Evolutionary conservation across 1,140 invertebrate species (phyloP).

Genomic region (Hormaphis cornu): DNA sequence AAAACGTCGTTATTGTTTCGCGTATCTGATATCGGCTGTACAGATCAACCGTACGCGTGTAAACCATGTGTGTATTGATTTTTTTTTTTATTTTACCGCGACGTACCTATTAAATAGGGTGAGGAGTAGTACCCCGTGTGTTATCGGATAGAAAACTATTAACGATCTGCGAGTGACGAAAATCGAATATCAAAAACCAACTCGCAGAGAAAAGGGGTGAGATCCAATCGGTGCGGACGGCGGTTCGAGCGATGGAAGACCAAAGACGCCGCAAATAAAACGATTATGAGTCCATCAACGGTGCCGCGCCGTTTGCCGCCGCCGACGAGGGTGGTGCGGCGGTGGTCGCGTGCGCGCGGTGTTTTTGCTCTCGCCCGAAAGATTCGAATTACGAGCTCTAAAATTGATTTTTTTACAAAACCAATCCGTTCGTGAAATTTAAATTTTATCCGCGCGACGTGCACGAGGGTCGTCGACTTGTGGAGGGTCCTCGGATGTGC

Average conservation of each 20-base stretch:
- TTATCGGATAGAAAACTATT: background rate
- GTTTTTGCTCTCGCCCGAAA: background rate
- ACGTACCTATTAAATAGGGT: background rate
- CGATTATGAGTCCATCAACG: constrained; percentile 13
- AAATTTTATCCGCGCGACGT: background rate
- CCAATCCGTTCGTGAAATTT: constrained; percentile 23
- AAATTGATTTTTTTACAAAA: constrained; percentile 27
- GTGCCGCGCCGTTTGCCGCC: background rate
- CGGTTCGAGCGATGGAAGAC: background rate
- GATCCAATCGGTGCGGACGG: constrained; percentile 8
- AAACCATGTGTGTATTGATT: too few relatives aligned
- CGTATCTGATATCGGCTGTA: too few relatives aligned
- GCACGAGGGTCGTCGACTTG: background rate
- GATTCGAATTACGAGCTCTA: constrained; percentile 16
- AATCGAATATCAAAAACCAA: constrained; percentile 23
- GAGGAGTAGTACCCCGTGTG: too few relatives aligned
- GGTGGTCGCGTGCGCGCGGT: background rate
- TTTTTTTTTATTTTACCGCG: background rate
- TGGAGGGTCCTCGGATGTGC: constrained; percentile 4
- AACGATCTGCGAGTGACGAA: background rate
- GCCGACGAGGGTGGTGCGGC: background rate
- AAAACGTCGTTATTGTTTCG: too few relatives aligned
- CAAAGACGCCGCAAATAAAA: constrained; percentile 21
- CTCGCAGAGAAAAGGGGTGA: constrained; percentile 5
- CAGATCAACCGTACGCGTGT: too few relatives aligned